phyloP scores from a whole-genome alignment of 2,888 invertebrate genomes.

The Morpho deidamia region DNA sequence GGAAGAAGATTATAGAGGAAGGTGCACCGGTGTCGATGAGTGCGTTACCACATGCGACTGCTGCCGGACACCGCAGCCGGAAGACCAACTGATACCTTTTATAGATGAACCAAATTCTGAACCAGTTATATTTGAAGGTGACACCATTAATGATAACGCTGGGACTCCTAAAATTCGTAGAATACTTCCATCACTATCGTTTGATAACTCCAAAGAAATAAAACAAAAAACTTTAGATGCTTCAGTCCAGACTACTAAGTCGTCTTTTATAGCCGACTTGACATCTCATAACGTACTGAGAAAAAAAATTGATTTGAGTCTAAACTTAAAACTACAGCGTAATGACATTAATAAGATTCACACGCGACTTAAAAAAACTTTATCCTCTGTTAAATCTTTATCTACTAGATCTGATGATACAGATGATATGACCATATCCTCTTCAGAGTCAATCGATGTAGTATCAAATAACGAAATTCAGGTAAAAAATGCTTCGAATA shows the following conservation, averaged over 20 bases:
- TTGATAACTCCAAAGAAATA: constrained; percentile 54
- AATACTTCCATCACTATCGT: constrained; percentile 62
- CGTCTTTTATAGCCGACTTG: constrained; percentile 37
- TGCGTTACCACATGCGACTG: constrained; percentile 70
- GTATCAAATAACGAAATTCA: constrained; percentile 25
- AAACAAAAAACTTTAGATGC: constrained; percentile 58
- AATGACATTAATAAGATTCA: constrained; percentile 49
- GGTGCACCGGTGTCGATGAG: constrained; percentile 59
- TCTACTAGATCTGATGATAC: constrained; percentile 61
- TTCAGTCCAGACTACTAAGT: constrained; percentile 56
- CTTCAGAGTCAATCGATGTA: constrained; percentile 55
- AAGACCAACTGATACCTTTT: constrained; percentile 59
- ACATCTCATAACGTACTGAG: constrained; percentile 24
- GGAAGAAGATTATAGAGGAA: constrained; percentile 43
- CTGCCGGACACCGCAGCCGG: constrained; percentile 67
- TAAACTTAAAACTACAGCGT: constrained; percentile 47
- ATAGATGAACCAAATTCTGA: constrained; percentile 69
- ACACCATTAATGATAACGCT: constrained; percentile 43
- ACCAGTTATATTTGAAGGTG: constrained; percentile 66
- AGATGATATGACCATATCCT: constrained; percentile 55
- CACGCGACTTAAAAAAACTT: constrained; percentile 50
- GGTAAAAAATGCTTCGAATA: constrained; percentile 30
- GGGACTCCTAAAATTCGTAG: constrained; percentile 62
- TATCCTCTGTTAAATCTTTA: constrained; percentile 51
- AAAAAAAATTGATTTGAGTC: constrained; percentile 46